Base-by-base conservation (phyloP, 2,113 vertebrate genomes). In the Antechinus flavipes region DNA sequence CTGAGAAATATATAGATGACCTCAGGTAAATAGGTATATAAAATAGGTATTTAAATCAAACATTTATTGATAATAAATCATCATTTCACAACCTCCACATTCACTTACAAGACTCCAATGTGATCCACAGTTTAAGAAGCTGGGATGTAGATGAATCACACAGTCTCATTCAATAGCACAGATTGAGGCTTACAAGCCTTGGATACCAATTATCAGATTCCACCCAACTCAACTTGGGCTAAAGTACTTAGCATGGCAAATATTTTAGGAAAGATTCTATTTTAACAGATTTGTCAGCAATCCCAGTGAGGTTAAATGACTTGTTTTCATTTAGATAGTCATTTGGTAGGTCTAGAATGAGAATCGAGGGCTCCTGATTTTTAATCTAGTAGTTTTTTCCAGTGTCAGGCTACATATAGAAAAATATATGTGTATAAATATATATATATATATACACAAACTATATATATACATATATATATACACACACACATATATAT, bases 211-310 rank as follows among this genome's bases (percentile, higher is more conserved):
- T 19, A 84, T 42, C 61, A n/a, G 58, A 5, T 76, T 76, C 14
- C 61, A 76, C 61, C 19, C 68, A 84, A n/a, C 68, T 84, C 68
- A 84, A 84, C 35, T 89, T 91, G 10, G 89, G 90, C 24, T 89
- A 42, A 53, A 47, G 2, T 89, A 93, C 90, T 61, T 90, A 24
- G 26, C 23, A 7, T 7, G 23, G 54, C 25, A 22, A 89, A 24
- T 46, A 91, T 42, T 95, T 93, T 93, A 94, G 68, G 93, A 56
- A 95, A 90, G 92, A 93, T 89, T 91, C 49, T 84, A 49, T 90
- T 90, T 27, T 14, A 89, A 84, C 8, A 30, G 49, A 89, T 46
- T 30, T 90, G 90, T 53, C 94, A 94, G 92, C 49, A 24, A 50
- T 26, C 22, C 93, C 24, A 25, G 93, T 30, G n/a, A 91, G 49